Evolutionary conservation across 2,113 vertebrate genomes (phyloP), one percentile per base, ranked within the genome.

Genomic region (Psittacara wagleri): DNA sequence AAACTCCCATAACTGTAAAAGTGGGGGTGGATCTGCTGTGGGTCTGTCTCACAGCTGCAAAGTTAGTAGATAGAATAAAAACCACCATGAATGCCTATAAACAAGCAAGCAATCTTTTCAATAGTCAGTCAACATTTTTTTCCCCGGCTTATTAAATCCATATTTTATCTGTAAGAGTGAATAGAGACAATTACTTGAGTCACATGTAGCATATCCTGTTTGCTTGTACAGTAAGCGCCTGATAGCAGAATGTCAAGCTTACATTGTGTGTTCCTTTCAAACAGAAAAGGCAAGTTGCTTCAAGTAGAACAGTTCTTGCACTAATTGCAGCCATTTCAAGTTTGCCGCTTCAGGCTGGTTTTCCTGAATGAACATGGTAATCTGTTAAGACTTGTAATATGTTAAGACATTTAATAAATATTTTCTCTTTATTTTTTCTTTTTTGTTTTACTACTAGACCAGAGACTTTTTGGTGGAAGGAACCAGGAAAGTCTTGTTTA

Each of bases 261-360:
- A 1, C 64, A 64, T 61, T 95, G 86, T 92, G 90, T 94, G 93
- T 94, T 94, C 95, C 93, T 92, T 77, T 77, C 92, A 95, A 97
- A 96, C 86, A 94, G 88, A 95, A 95, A 85, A 91, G 94, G 88
- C 96, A 96, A 94, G 95, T 96, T 66, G 88, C 67, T 96, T 96
- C 96, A 97, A 77, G 95, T 91, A 95, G 86, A 95, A 94, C 95
- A 96, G 92, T 96, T 59, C 91, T 33, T 46, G 54, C 70, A 33
- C 94, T 92, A 94, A 94, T 93, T 96, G 95, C 80, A 52, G 33
- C 88, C 90, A 85, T 76, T 94, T 95, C 66, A 79, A 80, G 59
- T 77, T 82, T 87, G 49, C 95, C 2, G 66, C 94, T 91, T 59
- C 46, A 29, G 88, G 57, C 95, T 91, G 91, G 11, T 77, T 84